Conservation (phyloP, 2,797 vertebrate species). For the Muraenolepis orangiensis region DNA sequence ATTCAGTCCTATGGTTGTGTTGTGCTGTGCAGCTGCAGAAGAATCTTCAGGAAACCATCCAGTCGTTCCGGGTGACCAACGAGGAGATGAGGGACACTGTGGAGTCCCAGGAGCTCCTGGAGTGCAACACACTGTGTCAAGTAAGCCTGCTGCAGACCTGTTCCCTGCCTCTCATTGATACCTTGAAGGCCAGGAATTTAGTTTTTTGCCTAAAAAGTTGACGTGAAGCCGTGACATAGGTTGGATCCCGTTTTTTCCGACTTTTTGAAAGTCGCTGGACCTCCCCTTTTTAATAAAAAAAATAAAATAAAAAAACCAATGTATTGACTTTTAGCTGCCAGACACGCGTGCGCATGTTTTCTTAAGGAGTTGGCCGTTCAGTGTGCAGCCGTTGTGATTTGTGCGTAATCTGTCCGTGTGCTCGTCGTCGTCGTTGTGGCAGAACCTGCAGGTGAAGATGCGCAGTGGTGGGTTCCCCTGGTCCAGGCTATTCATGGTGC, state of each 20-base stretch:
- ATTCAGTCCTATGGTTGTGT: neutral
- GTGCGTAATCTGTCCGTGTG: neutral
- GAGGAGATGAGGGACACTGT: slow-evolving; percentile 78
- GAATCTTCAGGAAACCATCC: slow-evolving; percentile 85
- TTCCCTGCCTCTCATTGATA: neutral
- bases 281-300: no score
- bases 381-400: no score
- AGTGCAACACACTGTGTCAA: slow-evolving; percentile 81
- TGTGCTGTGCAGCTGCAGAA: slow-evolving; percentile 72
- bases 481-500: slow-evolving; percentile 78
- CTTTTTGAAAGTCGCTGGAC: no score
- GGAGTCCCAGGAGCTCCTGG: slow-evolving; percentile 66
- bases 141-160: slow-evolving; percentile 60
- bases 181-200: no score
- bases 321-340: no score
- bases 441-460: slow-evolving; percentile 84
- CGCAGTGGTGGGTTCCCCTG: slow-evolving; percentile 79
- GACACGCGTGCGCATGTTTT: neutral
- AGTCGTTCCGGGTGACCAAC: slow-evolving; percentile 87
- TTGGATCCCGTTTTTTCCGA: no score
- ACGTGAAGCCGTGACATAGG: neutral
- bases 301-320: no score
- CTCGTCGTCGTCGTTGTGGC: neutral
- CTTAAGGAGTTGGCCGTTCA: neutral
- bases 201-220: neutral